Evolutionary conservation across 1,140 invertebrate species (phyloP).

Genomic region (Lepidostoma basale): DNA sequence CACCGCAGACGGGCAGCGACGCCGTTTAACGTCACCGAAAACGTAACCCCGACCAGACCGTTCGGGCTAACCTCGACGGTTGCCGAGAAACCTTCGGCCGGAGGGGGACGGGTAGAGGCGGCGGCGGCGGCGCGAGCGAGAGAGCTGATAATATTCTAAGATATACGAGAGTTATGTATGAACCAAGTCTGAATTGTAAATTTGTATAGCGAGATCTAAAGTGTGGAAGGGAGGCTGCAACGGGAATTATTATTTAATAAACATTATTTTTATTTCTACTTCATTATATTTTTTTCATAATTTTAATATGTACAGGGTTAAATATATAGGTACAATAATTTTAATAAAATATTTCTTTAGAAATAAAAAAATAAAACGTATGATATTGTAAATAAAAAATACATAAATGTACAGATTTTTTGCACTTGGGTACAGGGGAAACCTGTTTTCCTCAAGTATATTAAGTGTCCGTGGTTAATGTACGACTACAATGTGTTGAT

Average conservation of each 20-base stretch:
- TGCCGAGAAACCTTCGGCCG: slow-evolving; percentile 12
- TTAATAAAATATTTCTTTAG: no score
- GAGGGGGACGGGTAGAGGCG: neutral
- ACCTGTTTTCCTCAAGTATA: no score
- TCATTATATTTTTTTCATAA: no score
- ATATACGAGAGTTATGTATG: slow-evolving; percentile 36
- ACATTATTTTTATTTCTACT: no score
- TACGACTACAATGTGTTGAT: no score
- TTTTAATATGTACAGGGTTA: no score
- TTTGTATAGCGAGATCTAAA: slow-evolving; percentile 31
- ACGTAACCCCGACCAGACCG: slow-evolving; percentile 41
- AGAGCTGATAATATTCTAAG: slow-evolving; percentile 25
- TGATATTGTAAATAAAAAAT: no score
- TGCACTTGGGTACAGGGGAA: no score
- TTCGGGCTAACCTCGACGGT: slow-evolving; percentile 39
- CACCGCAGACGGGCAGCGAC: slow-evolving; percentile 39
- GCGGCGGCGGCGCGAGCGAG: slow-evolving; percentile 15
- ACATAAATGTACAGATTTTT: no score
- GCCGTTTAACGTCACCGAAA: slow-evolving; percentile 44
- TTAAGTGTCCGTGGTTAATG: no score
- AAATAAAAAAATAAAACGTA: no score
- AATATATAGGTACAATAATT: no score
- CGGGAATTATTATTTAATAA: neutral
- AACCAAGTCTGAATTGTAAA: slow-evolving; percentile 39
- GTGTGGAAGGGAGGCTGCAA: neutral